These are phyloP conservation scores for Hypocryptadius cinnamomeus DNA, from an alignment of 2,113 vertebrate species.

Conservation along the genomic window DNA sequence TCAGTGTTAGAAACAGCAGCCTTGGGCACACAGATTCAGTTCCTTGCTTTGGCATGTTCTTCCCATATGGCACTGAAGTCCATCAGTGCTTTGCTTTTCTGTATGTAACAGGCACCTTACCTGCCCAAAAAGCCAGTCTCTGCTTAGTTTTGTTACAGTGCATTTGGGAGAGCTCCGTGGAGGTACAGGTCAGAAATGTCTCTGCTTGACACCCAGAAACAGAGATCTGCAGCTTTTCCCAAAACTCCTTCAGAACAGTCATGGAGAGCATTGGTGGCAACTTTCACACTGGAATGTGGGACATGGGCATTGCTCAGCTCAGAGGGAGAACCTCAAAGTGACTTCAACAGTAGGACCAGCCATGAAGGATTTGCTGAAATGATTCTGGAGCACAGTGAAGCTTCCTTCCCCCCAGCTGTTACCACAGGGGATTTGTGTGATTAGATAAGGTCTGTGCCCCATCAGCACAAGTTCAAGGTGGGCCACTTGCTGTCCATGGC, in stretches of 20 bases:
- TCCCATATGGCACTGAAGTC: background rate
- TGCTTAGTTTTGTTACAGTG: background rate
- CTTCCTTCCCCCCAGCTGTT: background rate
- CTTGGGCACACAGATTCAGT: background rate
- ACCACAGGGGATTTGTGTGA: background rate
- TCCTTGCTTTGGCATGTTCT: background rate
- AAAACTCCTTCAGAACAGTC: background rate
- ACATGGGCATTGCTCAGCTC: background rate
- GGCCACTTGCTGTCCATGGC: background rate
- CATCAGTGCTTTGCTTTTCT: background rate
- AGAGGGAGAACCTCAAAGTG: background rate
- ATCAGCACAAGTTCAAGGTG: background rate
- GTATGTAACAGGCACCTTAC: rapidly evolving
- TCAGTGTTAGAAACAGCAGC: background rate
- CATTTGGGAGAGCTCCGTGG: background rate
- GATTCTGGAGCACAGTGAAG: background rate
- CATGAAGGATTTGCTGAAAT: background rate
- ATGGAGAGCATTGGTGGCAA: background rate
- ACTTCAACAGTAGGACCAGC: background rate
- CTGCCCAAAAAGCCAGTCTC: background rate
- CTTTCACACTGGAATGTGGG: background rate
- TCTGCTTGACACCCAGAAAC: background rate
- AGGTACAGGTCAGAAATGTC: background rate
- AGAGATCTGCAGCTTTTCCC: background rate
- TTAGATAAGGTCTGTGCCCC: rapidly evolving